Evolutionary conservation across 2,888 invertebrate species (phyloP).

Genomic region (Ypsolopha scabrella): DNA sequence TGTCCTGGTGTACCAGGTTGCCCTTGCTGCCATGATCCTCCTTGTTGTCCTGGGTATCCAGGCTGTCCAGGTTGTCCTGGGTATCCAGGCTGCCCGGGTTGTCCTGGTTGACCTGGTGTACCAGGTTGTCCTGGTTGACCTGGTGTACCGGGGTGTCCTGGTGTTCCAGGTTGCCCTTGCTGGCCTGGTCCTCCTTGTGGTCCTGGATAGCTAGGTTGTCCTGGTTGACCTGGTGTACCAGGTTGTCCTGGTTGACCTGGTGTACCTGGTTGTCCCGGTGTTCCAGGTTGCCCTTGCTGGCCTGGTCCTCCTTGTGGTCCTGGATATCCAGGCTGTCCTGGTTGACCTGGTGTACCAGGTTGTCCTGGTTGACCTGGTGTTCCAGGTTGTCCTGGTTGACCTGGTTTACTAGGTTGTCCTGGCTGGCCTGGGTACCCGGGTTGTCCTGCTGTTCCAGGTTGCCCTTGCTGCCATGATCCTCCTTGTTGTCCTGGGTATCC

Average conservation of each 20-base stretch:
- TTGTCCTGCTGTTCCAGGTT: slow-evolving; percentile 23
- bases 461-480: slow-evolving; percentile 22
- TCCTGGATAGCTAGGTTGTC: slow-evolving; percentile 12
- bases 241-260: slow-evolving; percentile 12
- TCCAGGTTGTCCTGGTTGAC: slow-evolving; percentile 22
- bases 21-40: slow-evolving; percentile 1
- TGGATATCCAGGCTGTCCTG: slow-evolving; percentile 12
- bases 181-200: neutral
- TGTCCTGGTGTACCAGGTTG: slow-evolving; percentile 9
- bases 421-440: slow-evolving; percentile 14
- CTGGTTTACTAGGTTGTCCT: slow-evolving; percentile 16
- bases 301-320: slow-evolving; percentile 14
- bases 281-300: slow-evolving; percentile 4
- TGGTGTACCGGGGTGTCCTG: slow-evolving; percentile 1
- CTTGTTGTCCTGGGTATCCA: neutral
- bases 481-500: slow-evolving; percentile 54
- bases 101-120: slow-evolving; percentile 12
- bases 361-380: slow-evolving; percentile 15
- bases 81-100: slow-evolving; percentile 8
- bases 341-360: slow-evolving; percentile 10
- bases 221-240: slow-evolving; percentile 9
- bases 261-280: slow-evolving; percentile 13
- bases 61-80: slow-evolving; percentile 10
- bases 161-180: neutral
- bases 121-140: slow-evolving; percentile 13